Evolutionary conservation across 2,888 invertebrate genomes (phyloP), one percentile per base, ranked within the genome.

Genomic region (Drosophila macrospina): DNA sequence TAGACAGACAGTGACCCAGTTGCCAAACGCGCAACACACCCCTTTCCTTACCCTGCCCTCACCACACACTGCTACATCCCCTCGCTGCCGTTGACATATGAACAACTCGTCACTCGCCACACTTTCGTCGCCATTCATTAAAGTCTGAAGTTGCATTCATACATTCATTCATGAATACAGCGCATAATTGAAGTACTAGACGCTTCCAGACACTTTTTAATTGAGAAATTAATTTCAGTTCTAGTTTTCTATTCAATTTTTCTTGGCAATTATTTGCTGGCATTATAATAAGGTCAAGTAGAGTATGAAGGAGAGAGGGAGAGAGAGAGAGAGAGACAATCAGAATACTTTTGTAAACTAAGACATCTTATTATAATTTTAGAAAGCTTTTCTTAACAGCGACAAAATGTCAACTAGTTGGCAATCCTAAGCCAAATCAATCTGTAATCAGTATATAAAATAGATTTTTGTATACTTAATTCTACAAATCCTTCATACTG

Each of bases 141-240:
- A 20, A 48, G 51, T 24, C 41, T 34, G 59, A 26, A 52, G 59
- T 52, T 61, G 26, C 26, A 42, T 57, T 44, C 42, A 56, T 70
- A 15, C 36, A 24, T 41, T 44, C 86, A 82, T 87, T 87, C 86
- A 87, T 73, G 65, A 78, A 65, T 62, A 37, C 57, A 20, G 41
- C 44, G 24, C 57, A 32, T 87, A 82, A 82, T 82, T 87, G 77
- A 82, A 69, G 83, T 56, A 68, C 80, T 79, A 87, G 82, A 82
- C 88, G 61, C 30, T 37, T 26, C 28, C 70, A 50, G 74, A 84
- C 81, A 70, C 69, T 68, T 87, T 85, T 79, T 70, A 82, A 87
- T 82, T 87, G 82, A 73, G 66, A 62, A 69, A 69, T 72, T 85
- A 79, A 75, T 75, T 71, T 55, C 32, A 73, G 52, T 48, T 64